Conservation (phyloP, 2,797 vertebrate species). For the Enteromius paludinosus region DNA sequence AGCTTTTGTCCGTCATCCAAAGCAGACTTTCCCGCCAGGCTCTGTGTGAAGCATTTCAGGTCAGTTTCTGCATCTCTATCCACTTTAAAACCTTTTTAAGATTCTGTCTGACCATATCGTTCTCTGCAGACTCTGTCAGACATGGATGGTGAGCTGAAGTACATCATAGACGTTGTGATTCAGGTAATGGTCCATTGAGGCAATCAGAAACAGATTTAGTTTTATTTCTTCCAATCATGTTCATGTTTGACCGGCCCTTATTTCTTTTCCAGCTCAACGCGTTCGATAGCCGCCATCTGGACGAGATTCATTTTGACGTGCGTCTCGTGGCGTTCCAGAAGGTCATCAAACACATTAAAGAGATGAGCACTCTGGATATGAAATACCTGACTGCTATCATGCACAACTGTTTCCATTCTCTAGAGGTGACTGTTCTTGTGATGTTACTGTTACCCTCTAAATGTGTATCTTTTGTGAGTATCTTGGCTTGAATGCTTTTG, state of each 20-base stretch:
- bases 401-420: constrained; percentile 95
- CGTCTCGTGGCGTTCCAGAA: constrained; percentile 90
- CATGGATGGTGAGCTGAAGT: constrained; percentile 81
- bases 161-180: constrained; percentile 85
- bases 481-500: not conserved
- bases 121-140: constrained; percentile 87
- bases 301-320: constrained; percentile 92
- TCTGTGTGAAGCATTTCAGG: constrained; percentile 90
- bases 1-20: constrained; percentile 88
- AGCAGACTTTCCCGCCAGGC: constrained; percentile 88
- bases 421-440: constrained; percentile 80
- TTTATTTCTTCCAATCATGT: not conserved
- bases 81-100: not conserved
- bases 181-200: constrained; percentile 78
- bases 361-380: constrained; percentile 87
- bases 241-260: not conserved
- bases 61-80: constrained; percentile 59
- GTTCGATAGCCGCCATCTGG: constrained; percentile 91
- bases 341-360: constrained; percentile 78
- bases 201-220: not conserved
- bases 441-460: not conserved
- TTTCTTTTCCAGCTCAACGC: constrained; percentile 84
- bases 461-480: not conserved
- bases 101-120: constrained; percentile 41
- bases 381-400: constrained; percentile 84